Evolutionary conservation across 2,113 vertebrate species (phyloP).

Genomic region (Ciconia boyciana): DNA sequence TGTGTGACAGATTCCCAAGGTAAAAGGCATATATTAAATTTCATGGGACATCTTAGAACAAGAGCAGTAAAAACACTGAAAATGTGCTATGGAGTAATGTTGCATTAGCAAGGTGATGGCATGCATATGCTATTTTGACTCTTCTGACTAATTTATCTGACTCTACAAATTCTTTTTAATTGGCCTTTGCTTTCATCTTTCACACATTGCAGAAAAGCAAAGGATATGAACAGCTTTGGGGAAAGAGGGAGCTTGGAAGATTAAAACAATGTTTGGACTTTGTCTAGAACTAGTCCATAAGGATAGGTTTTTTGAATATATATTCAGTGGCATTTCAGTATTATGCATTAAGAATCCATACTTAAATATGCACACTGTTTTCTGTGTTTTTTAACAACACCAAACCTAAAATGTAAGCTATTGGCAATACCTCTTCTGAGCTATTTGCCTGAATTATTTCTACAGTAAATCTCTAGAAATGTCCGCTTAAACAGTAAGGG

Average conservation of each 20-base stretch:
- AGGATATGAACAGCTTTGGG: background rate
- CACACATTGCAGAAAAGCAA: background rate
- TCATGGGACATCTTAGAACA: background rate
- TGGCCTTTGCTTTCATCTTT: background rate
- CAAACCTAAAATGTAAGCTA: conserved; percentile 6
- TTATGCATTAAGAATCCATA: background rate
- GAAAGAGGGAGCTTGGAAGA: background rate
- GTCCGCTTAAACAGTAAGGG: conserved; percentile 72
- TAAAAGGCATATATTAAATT: background rate
- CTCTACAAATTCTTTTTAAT: background rate
- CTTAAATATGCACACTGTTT: background rate
- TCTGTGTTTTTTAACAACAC: conserved; percentile 20
- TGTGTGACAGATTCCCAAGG: background rate
- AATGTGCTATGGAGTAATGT: background rate
- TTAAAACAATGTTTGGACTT: background rate
- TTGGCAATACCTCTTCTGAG: conserved; percentile 53
- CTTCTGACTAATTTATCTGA: background rate
- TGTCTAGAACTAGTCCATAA: background rate
- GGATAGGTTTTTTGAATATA: background rate
- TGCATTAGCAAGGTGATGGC: background rate
- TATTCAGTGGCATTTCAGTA: background rate
- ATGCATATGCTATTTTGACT: background rate
- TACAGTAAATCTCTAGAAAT: conserved; percentile 77
- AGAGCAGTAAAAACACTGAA: background rate
- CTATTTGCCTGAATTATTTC: conserved; percentile 70